Percentiles rank a stretch among this genome's conserved stretches.
Conservation (phyloP, 2,113 vertebrate genomes). For the Chinchilla lanigera region DNA sequence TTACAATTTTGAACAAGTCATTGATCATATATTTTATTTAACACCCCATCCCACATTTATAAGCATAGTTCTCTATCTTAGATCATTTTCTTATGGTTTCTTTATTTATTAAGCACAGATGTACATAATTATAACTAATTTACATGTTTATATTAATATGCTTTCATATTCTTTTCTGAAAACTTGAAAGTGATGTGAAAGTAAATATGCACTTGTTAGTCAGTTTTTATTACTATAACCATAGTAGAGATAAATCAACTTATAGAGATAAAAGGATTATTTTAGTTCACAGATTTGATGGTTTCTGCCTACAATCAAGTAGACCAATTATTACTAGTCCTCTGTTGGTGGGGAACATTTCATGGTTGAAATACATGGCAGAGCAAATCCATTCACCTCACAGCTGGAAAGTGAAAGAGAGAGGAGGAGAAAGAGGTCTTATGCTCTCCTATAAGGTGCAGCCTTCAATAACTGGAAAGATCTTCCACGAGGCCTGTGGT, state of each 20-base stretch:
- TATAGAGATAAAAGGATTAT: not conserved
- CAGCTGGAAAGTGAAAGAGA: not conserved
- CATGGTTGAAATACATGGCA: not conserved
- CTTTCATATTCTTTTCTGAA: too few species aligned
- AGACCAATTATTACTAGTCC: not conserved
- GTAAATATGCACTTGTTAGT: not conserved
- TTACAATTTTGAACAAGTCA: too few species aligned
- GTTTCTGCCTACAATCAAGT: not conserved
- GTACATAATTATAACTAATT: too few species aligned
- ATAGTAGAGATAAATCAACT: not conserved
- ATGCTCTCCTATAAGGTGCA: not conserved
- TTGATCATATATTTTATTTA: too few species aligned
- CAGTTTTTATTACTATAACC: not conserved
- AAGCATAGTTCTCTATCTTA: too few species aligned
- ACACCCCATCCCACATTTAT: too few species aligned
- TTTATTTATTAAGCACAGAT: too few species aligned
- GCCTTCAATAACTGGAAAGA: not conserved
- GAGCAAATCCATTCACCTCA: not conserved
- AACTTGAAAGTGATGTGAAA: too few species aligned
- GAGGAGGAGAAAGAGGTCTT: not conserved
- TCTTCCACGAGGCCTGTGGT: not conserved
- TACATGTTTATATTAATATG: too few species aligned
- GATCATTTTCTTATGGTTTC: too few species aligned
- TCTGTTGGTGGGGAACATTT: not conserved
- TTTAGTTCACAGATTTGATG: not conserved